phyloP scores from a whole-genome alignment of 2,797 vertebrate genomes.

The Coluber constrictor region DNA sequence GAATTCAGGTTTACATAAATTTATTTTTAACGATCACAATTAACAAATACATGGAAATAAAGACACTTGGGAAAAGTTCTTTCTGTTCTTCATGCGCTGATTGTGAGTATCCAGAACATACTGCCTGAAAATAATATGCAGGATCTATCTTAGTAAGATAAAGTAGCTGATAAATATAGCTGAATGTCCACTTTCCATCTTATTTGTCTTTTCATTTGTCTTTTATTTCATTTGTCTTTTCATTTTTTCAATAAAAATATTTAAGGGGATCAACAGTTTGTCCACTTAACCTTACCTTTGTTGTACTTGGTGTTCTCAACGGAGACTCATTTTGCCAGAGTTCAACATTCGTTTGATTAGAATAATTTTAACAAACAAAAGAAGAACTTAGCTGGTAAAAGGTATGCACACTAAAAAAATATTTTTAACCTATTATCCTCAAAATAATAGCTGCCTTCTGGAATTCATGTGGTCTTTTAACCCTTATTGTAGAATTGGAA shows the following conservation, averaged over 20 bases:
- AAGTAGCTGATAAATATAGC: background rate
- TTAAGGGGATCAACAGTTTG: background rate
- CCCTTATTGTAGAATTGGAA: background rate
- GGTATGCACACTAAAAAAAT: background rate
- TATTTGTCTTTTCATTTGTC: background rate
- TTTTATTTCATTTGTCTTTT: background rate
- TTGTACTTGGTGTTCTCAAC: background rate
- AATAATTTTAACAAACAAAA: background rate
- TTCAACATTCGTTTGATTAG: conserved; percentile 1
- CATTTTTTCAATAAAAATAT: background rate
- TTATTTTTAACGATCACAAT: background rate
- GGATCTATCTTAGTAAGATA: background rate
- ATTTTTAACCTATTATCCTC: background rate
- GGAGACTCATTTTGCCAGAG: background rate
- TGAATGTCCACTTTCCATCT: background rate
- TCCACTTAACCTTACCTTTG: background rate
- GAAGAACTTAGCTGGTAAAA: background rate
- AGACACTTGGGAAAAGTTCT: background rate
- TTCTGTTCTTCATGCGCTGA: background rate
- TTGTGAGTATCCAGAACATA: background rate
- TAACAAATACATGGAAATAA: background rate
- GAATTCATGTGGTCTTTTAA: background rate
- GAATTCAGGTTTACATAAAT: background rate
- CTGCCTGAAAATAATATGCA: background rate
- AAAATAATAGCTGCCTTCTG: background rate